A percentile compares a stretch with the other conserved stretches of the same genome.
Evolutionary conservation across 2,113 vertebrate species (phyloP).

Genomic region (Megaceryle torquata): DNA sequence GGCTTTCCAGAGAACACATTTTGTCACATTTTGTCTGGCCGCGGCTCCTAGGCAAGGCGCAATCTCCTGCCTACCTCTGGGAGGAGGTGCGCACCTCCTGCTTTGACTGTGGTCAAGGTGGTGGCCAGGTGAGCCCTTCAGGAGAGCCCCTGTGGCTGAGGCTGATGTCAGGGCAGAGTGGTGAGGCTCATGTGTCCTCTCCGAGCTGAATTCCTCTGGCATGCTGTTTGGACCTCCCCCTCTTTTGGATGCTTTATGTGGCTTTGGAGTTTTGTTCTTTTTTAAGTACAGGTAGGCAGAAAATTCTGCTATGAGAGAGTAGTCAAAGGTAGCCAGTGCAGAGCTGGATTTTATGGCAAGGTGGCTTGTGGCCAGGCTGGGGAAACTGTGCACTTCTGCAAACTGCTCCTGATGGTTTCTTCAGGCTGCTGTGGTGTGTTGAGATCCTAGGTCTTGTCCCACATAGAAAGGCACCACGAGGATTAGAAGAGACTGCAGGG

Average conservation of each 20-base stretch:
- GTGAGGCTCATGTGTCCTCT: accelerated
- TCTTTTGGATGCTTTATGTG: background rate
- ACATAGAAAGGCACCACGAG: background rate
- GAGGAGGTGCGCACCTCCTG: background rate
- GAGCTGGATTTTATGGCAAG: background rate
- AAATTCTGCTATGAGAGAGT: background rate
- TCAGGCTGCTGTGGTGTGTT: background rate
- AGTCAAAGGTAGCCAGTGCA: background rate
- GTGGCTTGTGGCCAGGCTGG: background rate
- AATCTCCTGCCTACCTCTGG: background rate
- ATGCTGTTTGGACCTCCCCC: background rate
- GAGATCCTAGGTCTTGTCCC: background rate
- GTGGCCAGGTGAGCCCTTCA: background rate
- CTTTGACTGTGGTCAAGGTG: background rate
- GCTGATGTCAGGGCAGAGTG: background rate
- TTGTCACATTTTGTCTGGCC: background rate
- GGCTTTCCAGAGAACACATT: background rate
- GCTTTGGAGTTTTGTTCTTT: background rate
- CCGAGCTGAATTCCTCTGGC: background rate
- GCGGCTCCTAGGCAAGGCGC: background rate
- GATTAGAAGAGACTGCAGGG: background rate
- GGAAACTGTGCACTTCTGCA: background rate
- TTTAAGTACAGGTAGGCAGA: background rate
- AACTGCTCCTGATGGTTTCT: background rate
- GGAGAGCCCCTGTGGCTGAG: background rate